Conservation (phyloP, 2,113 vertebrate genomes). For the Sorex fumeus region DNA sequence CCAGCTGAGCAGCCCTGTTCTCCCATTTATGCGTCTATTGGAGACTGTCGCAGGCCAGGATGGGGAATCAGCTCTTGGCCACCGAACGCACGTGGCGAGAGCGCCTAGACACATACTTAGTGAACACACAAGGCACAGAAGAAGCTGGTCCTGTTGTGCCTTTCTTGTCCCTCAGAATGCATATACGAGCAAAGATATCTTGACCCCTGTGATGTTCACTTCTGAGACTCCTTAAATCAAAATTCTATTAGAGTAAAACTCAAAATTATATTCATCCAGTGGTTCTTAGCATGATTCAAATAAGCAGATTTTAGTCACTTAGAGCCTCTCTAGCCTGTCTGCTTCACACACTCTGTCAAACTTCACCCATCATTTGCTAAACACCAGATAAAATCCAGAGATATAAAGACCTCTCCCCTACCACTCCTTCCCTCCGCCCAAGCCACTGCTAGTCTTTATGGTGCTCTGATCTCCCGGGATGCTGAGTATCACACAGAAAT, state of each 20-base stretch:
- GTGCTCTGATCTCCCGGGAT: not conserved
- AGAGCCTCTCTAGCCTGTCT: not conserved
- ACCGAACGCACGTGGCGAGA: too few species aligned
- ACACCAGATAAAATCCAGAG: not conserved
- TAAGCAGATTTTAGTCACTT: not conserved
- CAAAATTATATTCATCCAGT: not conserved
- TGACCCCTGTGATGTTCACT: not conserved
- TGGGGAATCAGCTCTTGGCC: too few species aligned
- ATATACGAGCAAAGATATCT: not conserved
- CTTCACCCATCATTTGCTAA: not conserved
- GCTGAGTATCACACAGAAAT: not conserved
- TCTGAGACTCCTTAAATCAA: not conserved
- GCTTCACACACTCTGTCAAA: conserved; percentile 2
- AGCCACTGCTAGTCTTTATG: not conserved
- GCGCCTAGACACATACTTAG: too few species aligned
- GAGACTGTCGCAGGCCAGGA: too few species aligned
- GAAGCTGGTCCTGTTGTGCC: not conserved
- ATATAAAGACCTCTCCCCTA: not conserved
- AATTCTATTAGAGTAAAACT: not conserved
- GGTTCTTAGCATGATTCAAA: not conserved
- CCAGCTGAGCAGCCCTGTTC: too few species aligned
- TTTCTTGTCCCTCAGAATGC: accelerated
- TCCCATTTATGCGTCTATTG: too few species aligned
- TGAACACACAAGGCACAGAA: not conserved
- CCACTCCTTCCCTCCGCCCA: not conserved